These are phyloP conservation scores for Pteronotus mesoamericanus DNA, from an alignment of 2,797 vertebrate genomes.

Conservation along the genomic window DNA sequence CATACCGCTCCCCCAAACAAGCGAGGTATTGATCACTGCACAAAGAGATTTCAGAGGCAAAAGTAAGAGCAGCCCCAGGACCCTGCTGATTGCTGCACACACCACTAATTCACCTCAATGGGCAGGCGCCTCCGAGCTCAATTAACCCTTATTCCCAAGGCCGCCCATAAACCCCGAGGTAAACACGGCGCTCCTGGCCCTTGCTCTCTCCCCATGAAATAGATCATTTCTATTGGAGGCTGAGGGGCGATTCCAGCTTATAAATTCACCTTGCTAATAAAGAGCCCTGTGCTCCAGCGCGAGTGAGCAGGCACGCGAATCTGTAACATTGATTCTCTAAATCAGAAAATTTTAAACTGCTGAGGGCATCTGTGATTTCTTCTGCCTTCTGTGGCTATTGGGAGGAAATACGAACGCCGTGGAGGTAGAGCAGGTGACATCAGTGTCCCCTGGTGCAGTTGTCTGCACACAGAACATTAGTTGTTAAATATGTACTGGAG, in stretches of 20 bases:
- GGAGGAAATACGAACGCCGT: conserved; percentile 41
- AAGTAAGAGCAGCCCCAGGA: conserved; percentile 78
- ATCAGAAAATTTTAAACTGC: conserved; percentile 58
- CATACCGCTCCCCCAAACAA: conserved; percentile 72
- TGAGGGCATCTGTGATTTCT: conserved; percentile 60
- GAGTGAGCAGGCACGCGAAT: conserved; percentile 35
- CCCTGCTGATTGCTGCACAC: conserved; percentile 76
- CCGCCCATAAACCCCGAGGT: conserved; percentile 82
- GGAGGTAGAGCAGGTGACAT: conserved; percentile 46
- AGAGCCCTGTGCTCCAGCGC: conserved; percentile 44
- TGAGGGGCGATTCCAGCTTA: conserved; percentile 70
- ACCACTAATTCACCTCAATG: conserved; percentile 83
- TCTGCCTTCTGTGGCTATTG: conserved; percentile 48
- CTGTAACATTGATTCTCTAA: conserved; percentile 56
- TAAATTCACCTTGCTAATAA: conserved; percentile 77
- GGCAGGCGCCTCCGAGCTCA: conserved; percentile 82
- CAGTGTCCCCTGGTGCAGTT: conserved; percentile 46
- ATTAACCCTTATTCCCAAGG: conserved; percentile 84
- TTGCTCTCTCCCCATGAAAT: conserved; percentile 78
- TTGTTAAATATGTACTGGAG: conserved; percentile 69
- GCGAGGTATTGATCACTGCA: conserved; percentile 79
- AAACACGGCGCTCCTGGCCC: conserved; percentile 74
- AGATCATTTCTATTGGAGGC: conserved; percentile 78
- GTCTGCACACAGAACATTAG: conserved; percentile 57
- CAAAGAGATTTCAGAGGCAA: conserved; percentile 78